phyloP scores from a whole-genome alignment of 2,113 vertebrate genomes.

The Scomber colias region DNA sequence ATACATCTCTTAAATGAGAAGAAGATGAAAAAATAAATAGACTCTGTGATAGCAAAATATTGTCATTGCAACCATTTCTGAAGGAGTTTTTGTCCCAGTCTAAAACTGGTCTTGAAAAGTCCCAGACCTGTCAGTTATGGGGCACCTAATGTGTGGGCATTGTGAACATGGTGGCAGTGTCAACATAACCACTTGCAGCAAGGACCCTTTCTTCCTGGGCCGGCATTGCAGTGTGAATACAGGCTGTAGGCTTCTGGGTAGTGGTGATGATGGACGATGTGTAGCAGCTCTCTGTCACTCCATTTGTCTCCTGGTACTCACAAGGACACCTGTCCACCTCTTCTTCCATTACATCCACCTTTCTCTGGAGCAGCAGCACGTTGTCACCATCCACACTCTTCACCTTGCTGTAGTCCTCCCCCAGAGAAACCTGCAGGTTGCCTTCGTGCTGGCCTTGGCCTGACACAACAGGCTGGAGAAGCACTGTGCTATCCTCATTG shows the following conservation, averaged over 20 bases:
- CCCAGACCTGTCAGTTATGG: not conserved
- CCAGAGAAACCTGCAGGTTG: not conserved
- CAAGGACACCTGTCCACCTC: constrained; percentile 35
- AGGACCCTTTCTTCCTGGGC: constrained; percentile 62
- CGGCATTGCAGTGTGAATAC: constrained; percentile 28
- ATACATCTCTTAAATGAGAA: constrained; percentile 1
- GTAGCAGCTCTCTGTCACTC: constrained; percentile 38
- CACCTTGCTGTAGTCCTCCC: constrained; percentile 91
- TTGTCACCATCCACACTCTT: constrained; percentile 83
- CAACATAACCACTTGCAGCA: constrained; percentile 88
- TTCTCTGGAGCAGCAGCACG: constrained; percentile 87
- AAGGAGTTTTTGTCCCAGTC: constrained; percentile 3
- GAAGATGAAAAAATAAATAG: constrained; percentile 25
- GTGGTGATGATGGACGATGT: constrained; percentile 33
- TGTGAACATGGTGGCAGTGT: constrained; percentile 83
- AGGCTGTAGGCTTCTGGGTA: constrained; percentile 67
- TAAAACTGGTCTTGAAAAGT: constrained; percentile 22
- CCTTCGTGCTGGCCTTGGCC: constrained; percentile 62
- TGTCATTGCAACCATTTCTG: constrained; percentile 3
- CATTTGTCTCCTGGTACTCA: constrained; percentile 65
- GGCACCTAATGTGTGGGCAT: constrained; percentile 52
- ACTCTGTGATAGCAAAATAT: constrained; percentile 23
- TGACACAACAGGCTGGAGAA: constrained; percentile 83
- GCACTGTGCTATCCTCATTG: constrained; percentile 81
- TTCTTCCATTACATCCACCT: constrained; percentile 70